Conservation (phyloP, 2,113 vertebrate species). For the Chaetodon auriga region DNA sequence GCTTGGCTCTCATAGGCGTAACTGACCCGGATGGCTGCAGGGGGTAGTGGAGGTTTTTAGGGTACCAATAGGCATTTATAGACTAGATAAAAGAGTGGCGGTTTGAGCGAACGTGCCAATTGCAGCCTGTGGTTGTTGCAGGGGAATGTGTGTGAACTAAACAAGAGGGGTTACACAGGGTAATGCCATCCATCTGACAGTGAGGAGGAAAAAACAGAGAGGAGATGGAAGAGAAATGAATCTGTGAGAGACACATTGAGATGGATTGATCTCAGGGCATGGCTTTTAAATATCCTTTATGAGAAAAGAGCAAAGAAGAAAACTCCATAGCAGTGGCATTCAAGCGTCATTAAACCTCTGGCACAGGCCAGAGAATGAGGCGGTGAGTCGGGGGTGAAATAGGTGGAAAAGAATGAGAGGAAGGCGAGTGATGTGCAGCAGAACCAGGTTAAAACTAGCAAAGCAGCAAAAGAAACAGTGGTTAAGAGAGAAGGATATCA, state of each 20-base stretch:
- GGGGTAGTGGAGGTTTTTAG: conserved; percentile 66
- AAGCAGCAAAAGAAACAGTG: conserved; percentile 54
- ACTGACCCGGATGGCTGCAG: conserved; percentile 51
- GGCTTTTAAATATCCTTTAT: conserved; percentile 85
- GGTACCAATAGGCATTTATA: conserved; percentile 65
- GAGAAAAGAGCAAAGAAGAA: conserved; percentile 70
- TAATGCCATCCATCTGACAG: conserved; percentile 57
- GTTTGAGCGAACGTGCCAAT: conserved; percentile 60
- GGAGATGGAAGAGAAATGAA: conserved; percentile 64
- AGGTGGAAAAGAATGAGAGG: conserved; percentile 43
- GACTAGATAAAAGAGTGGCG: conserved; percentile 59
- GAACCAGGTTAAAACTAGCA: conserved; percentile 35
- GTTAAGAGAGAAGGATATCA: conserved; percentile 57
- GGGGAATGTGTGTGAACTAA: conserved; percentile 47
- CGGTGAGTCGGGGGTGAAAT: conserved; percentile 33
- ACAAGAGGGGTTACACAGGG: conserved; percentile 52
- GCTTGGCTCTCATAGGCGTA: conserved; percentile 50
- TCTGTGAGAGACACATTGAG: conserved; percentile 71
- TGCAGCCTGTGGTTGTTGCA: conserved; percentile 46
- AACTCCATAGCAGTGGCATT: conserved; percentile 84
- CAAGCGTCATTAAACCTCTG: conserved; percentile 87
- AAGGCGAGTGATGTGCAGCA: conserved; percentile 38
- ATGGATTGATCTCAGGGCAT: conserved; percentile 73
- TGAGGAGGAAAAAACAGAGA: conserved; percentile 29
- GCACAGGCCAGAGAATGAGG: conserved; percentile 73